Conservation (phyloP, 2,888 invertebrate species). For the Drepanosiphum platanoidis region DNA sequence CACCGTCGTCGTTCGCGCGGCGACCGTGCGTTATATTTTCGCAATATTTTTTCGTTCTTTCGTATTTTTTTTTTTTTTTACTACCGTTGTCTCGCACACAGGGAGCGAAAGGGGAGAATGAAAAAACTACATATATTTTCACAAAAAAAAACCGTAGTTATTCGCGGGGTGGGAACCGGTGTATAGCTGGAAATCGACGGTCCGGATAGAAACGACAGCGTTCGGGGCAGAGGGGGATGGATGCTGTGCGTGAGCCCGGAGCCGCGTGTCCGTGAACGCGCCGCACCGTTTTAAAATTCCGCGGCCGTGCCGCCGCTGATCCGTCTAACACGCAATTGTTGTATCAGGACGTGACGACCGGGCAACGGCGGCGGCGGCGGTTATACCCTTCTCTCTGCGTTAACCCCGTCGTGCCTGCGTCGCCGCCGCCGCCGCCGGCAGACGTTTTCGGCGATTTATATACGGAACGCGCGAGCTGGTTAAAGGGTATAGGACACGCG, state of each 20-base stretch:
- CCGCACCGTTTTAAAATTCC: constrained; percentile 56
- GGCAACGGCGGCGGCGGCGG: constrained; percentile 10
- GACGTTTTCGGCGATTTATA: constrained; percentile 37
- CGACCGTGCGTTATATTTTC: neutral
- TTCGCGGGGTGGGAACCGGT: neutral
- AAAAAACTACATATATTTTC: no score
- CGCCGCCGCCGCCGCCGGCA: neutral
- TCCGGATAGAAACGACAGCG: constrained; percentile 30
- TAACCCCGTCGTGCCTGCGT: neutral
- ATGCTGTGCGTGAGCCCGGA: constrained; percentile 26
- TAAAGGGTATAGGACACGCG: neutral
- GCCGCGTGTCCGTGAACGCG: constrained; percentile 21
- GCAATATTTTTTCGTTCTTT: neutral
- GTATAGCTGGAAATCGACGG: constrained; percentile 43
- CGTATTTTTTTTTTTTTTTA: neutral
- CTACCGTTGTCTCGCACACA: neutral
- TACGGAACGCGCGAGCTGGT: constrained; percentile 5
- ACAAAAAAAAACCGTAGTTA: neutral
- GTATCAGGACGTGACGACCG: constrained; percentile 57
- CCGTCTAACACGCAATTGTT: constrained; percentile 60
- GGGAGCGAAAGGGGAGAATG: neutral
- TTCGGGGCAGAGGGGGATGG: neutral
- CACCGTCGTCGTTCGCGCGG: neutral
- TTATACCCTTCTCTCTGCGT: neutral
- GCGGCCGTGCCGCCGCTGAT: constrained; percentile 49